Base-by-base conservation (phyloP, 2,888 invertebrate genomes). In the Diarsia rubi region DNA sequence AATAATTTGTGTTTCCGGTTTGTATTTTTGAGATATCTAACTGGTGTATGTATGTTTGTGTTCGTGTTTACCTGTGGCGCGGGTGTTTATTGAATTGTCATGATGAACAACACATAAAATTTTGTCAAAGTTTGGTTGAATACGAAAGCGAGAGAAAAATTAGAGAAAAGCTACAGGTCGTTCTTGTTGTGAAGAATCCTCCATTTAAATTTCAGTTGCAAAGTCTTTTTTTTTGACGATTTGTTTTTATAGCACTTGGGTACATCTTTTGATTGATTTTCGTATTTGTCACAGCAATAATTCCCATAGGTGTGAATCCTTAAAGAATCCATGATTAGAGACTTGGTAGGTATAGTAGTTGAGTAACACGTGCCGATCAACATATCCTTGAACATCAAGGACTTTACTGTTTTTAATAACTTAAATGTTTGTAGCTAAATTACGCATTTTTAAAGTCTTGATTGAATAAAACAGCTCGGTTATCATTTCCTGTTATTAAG, bases 401-500 rank as follows among this genome's bases (percentile, higher is more conserved):
- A 83, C 83, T 72, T 44, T n/a, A 65, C 73, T 45, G 83, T 45
- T 31, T 77, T 57, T 69, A 84, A 81, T 75, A 47, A 69, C 24
- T 64, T 14, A 16, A 42, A 60, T 65, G 54, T 62, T 65, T 64
- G 45, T 24, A 31, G 37, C 47, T 66, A 62, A 73, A 70, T 47
- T 76, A 69, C 49, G 45, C 59, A 52, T 54, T 57, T 67, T 42
- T 42, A 66, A 54, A 24, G 27, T 66, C 27, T 75, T 72, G 37
- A 80, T 80, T 82, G 71, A 67, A 69, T 63, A 64, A 81, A 81
- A 67, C 44, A 60, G 59, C 66, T 27, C 54, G 27, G 54, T 57
- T 57, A 64, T 64, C 63, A 73, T 76, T 82, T 82, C 82, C 85
- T 73, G 85, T 67, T 76, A 69, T 81, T 81, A 65, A 70, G 14